phyloP scores from a whole-genome alignment of 2,888 invertebrate species.

The Chymomyza caudatula region DNA sequence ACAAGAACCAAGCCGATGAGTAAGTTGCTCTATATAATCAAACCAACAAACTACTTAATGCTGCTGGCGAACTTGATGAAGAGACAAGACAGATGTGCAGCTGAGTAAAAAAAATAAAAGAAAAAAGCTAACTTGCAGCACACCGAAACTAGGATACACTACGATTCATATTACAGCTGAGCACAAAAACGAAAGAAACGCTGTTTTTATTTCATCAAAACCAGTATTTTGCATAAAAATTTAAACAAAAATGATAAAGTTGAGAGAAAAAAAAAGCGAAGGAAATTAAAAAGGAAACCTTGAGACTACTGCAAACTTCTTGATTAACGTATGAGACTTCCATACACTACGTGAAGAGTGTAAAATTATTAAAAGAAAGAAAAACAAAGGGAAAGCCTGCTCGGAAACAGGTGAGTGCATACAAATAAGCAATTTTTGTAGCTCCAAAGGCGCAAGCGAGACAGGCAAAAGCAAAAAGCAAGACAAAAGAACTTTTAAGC shows the following conservation, averaged over 20 bases:
- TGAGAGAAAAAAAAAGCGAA: not conserved
- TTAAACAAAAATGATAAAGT: too few relatives aligned
- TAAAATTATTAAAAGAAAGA: not conserved
- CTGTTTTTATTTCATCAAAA: too few relatives aligned
- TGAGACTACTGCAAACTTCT: not conserved
- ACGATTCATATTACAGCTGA: not conserved
- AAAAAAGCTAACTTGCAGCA: not conserved
- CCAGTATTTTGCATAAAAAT: too few relatives aligned
- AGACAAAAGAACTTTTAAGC: slow-evolving; percentile 44
- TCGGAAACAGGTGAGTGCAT: slow-evolving; percentile 36
- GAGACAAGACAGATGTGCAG: slow-evolving; percentile 61
- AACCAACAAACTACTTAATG: slow-evolving; percentile 65
- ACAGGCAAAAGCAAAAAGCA: slow-evolving; percentile 8
- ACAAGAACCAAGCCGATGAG: slow-evolving; percentile 19
- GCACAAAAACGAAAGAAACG: not conserved
- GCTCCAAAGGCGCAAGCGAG: slow-evolving; percentile 13
- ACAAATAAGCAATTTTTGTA: slow-evolving; percentile 65
- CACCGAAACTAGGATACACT: not conserved
- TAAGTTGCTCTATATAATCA: not conserved
- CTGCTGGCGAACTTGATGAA: slow-evolving; percentile 68
- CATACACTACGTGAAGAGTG: not conserved
- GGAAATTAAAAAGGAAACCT: not conserved
- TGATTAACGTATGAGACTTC: not conserved
- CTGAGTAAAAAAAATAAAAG: not conserved
- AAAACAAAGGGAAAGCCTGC: not conserved